Base-by-base conservation (phyloP, 2,797 vertebrate species). In the Erpetoichthys calabaricus region DNA sequence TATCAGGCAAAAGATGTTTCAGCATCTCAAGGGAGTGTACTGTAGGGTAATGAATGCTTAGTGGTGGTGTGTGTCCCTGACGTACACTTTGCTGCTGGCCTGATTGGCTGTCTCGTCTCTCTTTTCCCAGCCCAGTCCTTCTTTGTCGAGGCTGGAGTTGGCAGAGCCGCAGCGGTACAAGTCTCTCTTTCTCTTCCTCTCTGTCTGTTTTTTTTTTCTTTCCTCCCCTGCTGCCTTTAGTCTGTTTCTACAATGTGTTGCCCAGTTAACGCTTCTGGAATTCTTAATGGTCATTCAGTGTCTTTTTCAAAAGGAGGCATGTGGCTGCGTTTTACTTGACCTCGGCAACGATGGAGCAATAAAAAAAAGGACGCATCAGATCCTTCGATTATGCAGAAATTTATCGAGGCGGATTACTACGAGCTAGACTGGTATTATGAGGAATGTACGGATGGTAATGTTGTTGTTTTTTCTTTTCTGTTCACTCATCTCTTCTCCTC, bases 391-490 rank as follows among this genome's bases (percentile, higher is more conserved):
- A 92, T 92, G 84, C 94, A 93, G 89, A 93, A 89, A 86, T 97
- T 97, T 68, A 92, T 94, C 55, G 95, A 94, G 81, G 88, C 89
- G 70, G 95, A 99, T 83, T 97, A 97, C 79, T 99, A 94, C 64
- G 93, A 94, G 62, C 82, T 97, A 82, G 96, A 99, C 83, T 99
- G 95, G 96, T 94, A 95, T 82, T 99, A 99, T 76, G 96, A 99
- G 69, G 96, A 99, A 76, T 99, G 92, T 67, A 84, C 91, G 0
- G 96, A 99, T 72, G 94, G 96, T 99, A 95, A 89, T 88, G 83
- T 69, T 57, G 83, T 69, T 57, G 61, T 51, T 59, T 67, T 70
- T 52, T 10, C 45, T 8, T n/a, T 60, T 59, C 4, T 67, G 58
- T 59, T 57, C 44, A 1, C 25, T 25, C 2, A 25, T 25, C 25